A percentile compares a stretch with the other conserved stretches of the same genome.
phyloP scores from a whole-genome alignment of 2,797 vertebrate genomes.

The Pteropus rufus region DNA sequence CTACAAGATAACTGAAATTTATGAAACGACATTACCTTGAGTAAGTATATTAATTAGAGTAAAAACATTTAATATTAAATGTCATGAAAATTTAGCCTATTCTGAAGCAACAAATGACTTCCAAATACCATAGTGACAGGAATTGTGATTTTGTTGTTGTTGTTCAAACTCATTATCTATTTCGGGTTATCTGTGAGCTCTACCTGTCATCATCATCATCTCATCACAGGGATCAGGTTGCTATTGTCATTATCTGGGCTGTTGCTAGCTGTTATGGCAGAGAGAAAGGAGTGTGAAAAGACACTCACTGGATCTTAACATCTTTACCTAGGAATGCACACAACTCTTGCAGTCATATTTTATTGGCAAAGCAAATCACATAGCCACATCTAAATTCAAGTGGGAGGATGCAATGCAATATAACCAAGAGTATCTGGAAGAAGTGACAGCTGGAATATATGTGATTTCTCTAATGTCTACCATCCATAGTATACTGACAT shows the following conservation, averaged over 20 bases:
- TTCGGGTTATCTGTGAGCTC: background rate
- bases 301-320: background rate
- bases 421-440: background rate
- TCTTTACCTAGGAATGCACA: background rate
- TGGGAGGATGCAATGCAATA: background rate
- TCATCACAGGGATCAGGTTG: background rate
- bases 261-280: background rate
- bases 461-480: background rate
- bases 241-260: background rate
- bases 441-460: background rate
- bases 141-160: background rate
- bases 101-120: background rate
- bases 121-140: background rate
- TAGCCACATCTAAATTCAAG: background rate
- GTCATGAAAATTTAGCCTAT: background rate
- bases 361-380: background rate
- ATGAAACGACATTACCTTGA: background rate
- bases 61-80: background rate
- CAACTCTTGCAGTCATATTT: background rate
- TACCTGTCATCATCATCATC: background rate
- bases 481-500: background rate
- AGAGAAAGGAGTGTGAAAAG: background rate
- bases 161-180: background rate
- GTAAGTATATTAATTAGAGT: background rate
- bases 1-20: background rate